Conservation (phyloP, 2,113 vertebrate species). For the Bambusicola thoracicus region DNA sequence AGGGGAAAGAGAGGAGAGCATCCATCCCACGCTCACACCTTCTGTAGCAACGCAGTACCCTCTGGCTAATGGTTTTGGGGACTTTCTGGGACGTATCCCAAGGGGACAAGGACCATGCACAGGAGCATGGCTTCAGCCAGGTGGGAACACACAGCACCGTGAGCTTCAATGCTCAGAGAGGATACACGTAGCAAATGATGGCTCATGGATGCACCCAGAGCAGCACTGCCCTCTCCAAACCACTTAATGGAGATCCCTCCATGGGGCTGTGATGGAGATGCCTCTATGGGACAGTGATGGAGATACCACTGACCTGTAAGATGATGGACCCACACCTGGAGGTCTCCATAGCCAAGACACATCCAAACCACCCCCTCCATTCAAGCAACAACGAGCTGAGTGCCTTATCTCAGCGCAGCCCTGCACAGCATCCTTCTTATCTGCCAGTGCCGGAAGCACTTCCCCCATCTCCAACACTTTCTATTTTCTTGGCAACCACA, state of each 20-base stretch:
- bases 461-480: neutral
- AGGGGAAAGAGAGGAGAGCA: neutral
- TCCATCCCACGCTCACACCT: neutral
- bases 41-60: neutral
- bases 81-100: neutral
- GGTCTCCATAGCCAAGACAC: neutral
- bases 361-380: neutral
- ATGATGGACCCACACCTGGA: too few relatives aligned
- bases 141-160: fast-evolving
- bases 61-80: neutral
- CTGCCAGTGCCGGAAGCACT: constrained; percentile 39
- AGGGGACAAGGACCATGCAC: neutral
- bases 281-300: fast-evolving
- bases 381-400: neutral
- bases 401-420: neutral
- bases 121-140: neutral
- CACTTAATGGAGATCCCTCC: neutral
- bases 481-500: neutral
- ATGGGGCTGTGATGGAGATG: too few relatives aligned
- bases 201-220: fast-evolving
- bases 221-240: fast-evolving
- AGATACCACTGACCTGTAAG: neutral
- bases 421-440: constrained; percentile 6
- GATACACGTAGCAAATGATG: fast-evolving
- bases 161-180: neutral